Base-by-base conservation (phyloP, 2,888 invertebrate genomes). In the Ophion costatus region DNA sequence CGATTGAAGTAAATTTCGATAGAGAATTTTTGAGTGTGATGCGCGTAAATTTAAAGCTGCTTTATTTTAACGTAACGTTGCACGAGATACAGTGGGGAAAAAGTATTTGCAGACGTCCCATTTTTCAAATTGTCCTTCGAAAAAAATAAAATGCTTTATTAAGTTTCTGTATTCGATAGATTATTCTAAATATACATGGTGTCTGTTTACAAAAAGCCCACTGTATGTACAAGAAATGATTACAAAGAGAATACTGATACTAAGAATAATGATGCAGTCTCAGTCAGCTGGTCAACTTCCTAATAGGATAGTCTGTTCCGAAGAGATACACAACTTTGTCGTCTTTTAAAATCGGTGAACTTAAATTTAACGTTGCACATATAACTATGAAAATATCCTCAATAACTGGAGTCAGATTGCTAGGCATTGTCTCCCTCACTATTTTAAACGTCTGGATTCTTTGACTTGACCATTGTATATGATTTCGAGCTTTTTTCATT, bases 31-130 rank as follows among this genome's bases (percentile, higher is more conserved):
- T 29, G 4, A 29, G 29, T 29, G 29, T 4, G 29, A 29, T 4
- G 29, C 4, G 2, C 29, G 29, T 29, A 29, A 29, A 29, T 29
- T 29, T 29, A 29, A 29, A 29, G 29, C 4, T 29, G 0, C 29
- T 29, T 29, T 4, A 4, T 4, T 29, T 4, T 24, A 2, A 24
- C 29, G 29, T 75, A 20, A 86, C 83, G 71, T 67, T 86, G 66
- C 76, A 63, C 56, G 11, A 80, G 10, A 59, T 80, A 29, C 2
- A 4, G 29, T 29, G 29, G 29, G 29, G 2, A 29, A 29, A 29
- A 29, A 29, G 4, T 29, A 29, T 29, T 29, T 29, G 3, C 29
- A 29, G 29, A 29, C 29, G 29, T 29, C 29, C 0, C 0, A 2
- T 29, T 29, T 29, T 29, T 29, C 29, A 29, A 0, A 29, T 29